These are phyloP conservation scores for Semicossyphus pulcher DNA, from an alignment of 2,113 vertebrate genomes.

Conservation along the genomic window DNA sequence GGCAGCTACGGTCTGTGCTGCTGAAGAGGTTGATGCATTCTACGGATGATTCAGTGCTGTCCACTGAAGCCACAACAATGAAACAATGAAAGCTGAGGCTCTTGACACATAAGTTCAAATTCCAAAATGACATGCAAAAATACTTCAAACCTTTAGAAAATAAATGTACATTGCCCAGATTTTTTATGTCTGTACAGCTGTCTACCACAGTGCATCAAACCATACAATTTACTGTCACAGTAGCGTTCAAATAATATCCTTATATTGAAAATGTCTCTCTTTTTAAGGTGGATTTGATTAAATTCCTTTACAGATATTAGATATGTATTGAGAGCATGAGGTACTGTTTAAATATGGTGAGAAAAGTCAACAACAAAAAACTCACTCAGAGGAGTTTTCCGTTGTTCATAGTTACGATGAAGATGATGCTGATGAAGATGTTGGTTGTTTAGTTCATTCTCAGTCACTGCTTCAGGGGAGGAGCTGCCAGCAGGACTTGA, in stretches of 20 bases:
- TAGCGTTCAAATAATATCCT: too few relatives aligned
- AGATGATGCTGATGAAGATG: conserved; percentile 63
- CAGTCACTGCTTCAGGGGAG: conserved; percentile 59
- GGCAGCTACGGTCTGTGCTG: conserved; percentile 77
- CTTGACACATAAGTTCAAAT: not conserved
- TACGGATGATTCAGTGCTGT: conserved; percentile 78
- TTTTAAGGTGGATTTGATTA: too few relatives aligned
- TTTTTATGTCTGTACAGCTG: not conserved
- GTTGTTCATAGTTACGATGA: conserved; percentile 54
- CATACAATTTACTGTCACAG: too few relatives aligned
- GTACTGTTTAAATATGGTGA: too few relatives aligned
- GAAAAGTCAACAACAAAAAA: conserved; percentile 16
- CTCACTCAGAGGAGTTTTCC: conserved; percentile 73
- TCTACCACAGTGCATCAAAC: too few relatives aligned
- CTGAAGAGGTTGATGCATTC: conserved; percentile 76
- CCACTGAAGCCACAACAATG: conserved; percentile 55
- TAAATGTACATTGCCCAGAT: too few relatives aligned
- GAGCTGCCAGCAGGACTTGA: conserved; percentile 29
- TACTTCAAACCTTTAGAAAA: too few relatives aligned
- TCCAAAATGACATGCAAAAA: not conserved
- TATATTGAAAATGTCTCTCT: too few relatives aligned
- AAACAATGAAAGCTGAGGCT: not conserved
- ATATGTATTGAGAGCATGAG: too few relatives aligned
- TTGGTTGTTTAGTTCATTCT: conserved; percentile 75
- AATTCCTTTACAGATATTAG: too few relatives aligned